Base-by-base conservation (phyloP, 2,888 invertebrate species). In the Dolichopus griseipennis region DNA sequence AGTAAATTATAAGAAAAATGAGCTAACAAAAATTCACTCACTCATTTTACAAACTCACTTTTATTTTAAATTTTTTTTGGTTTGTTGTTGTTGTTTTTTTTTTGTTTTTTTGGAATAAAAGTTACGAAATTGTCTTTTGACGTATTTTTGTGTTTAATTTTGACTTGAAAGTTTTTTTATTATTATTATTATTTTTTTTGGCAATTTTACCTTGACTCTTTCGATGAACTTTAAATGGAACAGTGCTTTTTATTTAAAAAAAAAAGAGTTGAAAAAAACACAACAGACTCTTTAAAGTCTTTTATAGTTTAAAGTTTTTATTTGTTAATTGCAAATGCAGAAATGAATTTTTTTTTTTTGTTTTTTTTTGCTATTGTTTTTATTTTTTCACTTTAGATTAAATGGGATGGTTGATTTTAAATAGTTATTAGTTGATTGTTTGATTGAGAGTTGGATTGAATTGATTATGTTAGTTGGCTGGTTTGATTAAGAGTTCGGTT, bases 161-260 rank as follows among this genome's bases (percentile, higher is more conserved):
- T 52, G n/a, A 52, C 8, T 52, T 52, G 52, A 52, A 52, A 52
- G 52, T 52, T 52, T 52, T 52, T 52, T 52, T 52, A 3, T 52
- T n/a, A 15, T 3, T 43, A 4, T 43, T 43, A 15, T 15, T 52
- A 18, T 52, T 52, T 52, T 52, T 52, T 52, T 52, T 52, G 52
- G 52, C 52, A 52, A 52, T 52, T 52, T 52, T 52, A 52, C 52
- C 52, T 52, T 52, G 52, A 52, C 52, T 52, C 6, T 52, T 52
- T 52, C 52, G 52, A 52, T 52, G 52, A 52, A 52, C 52, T 52
- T 52, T 52, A 52, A 52, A 52, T 52, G 52, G 52, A 52, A 52
- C 52, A 52, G 18, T 18, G 52, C 15, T 52, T 7, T 9, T 52
- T 52, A 18, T 52, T 9, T 43, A n/a, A n/a, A n/a, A 43, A 52